Evolutionary conservation across 1,140 invertebrate genomes (phyloP).

Genomic region (Cepaea nemoralis): DNA sequence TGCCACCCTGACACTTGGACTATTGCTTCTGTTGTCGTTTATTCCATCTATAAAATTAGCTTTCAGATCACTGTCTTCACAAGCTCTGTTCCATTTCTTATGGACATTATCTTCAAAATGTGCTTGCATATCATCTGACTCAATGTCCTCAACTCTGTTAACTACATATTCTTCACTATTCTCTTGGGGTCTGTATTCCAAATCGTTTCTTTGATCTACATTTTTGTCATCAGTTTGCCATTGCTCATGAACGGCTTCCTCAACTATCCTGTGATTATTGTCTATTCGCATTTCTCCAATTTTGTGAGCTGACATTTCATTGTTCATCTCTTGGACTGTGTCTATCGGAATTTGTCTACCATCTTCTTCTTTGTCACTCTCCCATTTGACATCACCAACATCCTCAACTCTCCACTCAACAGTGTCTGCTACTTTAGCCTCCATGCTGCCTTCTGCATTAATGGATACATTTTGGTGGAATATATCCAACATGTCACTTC

Average conservation of each 20-base stretch:
- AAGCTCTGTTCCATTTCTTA: neutral
- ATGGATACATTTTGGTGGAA: neutral
- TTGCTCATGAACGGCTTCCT: neutral
- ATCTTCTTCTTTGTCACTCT: neutral
- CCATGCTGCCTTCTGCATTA: neutral
- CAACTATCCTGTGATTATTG: neutral
- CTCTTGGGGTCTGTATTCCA: neutral
- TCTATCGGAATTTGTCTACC: neutral
- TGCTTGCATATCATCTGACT: neutral
- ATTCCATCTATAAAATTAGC: too few relatives aligned
- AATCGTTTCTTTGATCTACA: neutral
- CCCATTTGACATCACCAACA: slow-evolving; percentile 2
- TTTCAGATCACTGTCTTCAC: too few relatives aligned
- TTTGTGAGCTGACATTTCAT: neutral
- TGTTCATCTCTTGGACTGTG: neutral
- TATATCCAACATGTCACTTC: too few relatives aligned
- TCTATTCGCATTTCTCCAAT: neutral
- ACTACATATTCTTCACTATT: neutral
- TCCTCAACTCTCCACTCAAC: neutral
- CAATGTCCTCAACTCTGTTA: neutral
- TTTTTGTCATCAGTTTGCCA: neutral
- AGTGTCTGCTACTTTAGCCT: neutral
- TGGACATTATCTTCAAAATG: neutral
- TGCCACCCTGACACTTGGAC: too few relatives aligned
- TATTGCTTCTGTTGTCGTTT: too few relatives aligned